phyloP scores from a whole-genome alignment of 2,888 invertebrate genomes.

The Chironomus riparius region DNA sequence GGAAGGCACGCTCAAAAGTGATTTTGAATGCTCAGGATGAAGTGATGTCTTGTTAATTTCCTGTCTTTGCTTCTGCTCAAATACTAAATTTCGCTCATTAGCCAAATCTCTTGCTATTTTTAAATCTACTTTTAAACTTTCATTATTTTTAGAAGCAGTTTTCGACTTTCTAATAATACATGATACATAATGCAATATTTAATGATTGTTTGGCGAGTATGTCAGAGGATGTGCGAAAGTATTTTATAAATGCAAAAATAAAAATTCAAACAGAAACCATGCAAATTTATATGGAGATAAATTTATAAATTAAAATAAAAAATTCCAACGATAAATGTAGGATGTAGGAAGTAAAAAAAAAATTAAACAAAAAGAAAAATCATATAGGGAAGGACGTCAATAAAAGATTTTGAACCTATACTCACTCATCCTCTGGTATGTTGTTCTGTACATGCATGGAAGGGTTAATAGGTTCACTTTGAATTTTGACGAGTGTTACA shows the following conservation, averaged over 20 bases:
- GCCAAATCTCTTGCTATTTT: not conserved
- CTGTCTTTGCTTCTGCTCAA: not conserved
- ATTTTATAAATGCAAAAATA: not conserved
- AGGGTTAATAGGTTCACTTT: slow-evolving; percentile 38
- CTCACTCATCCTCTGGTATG: slow-evolving; percentile 53
- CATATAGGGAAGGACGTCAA: not conserved
- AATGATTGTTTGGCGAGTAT: no score
- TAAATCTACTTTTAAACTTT: not conserved
- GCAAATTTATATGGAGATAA: not conserved
- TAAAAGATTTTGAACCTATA: slow-evolving; percentile 32
- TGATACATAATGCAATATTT: not conserved
- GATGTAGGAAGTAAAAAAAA: not conserved
- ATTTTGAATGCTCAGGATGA: slow-evolving; percentile 2
- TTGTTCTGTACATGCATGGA: slow-evolving; percentile 35
- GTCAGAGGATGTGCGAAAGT: not conserved
- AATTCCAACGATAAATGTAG: slow-evolving; percentile 23
- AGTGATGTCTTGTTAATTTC: not conserved
- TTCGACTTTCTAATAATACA: not conserved
- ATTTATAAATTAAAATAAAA: slow-evolving; percentile 10
- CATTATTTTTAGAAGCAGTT: not conserved
- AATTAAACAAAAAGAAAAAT: slow-evolving; percentile 6
- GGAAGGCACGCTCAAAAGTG: slow-evolving; percentile 13
- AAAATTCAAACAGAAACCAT: not conserved
- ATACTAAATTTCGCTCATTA: not conserved
- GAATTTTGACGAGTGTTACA: slow-evolving; percentile 58